phyloP scores from a whole-genome alignment of 2,888 invertebrate genomes.

The Plagodis dolabraria region DNA sequence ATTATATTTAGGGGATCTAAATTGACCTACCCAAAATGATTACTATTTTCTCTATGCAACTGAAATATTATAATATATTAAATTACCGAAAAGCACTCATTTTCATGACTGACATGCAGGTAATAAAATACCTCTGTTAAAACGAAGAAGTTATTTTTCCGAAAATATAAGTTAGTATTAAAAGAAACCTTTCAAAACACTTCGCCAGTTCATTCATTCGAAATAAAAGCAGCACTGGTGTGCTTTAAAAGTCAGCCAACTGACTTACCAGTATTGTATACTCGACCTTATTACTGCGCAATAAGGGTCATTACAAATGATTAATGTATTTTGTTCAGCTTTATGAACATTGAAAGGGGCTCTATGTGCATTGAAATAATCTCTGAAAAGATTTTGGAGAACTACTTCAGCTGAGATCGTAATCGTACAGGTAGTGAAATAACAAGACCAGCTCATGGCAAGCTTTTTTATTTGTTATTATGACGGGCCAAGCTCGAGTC shows the following conservation, averaged over 20 bases:
- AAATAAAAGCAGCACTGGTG: constrained; percentile 46
- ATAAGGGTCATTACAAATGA: constrained; percentile 5
- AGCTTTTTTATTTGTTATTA: too few relatives aligned
- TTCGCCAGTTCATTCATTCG: constrained; percentile 41
- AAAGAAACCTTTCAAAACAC: constrained; percentile 37
- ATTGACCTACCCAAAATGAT: too few relatives aligned
- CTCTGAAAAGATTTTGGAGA: constrained; percentile 47
- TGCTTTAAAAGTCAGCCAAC: constrained; percentile 29
- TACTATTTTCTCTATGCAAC: too few relatives aligned
- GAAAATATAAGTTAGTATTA: constrained; percentile 28
- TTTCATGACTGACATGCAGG: too few relatives aligned
- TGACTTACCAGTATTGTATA: background rate
- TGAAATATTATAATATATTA: too few relatives aligned
- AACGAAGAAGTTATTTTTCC: too few relatives aligned
- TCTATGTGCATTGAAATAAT: constrained; percentile 50
- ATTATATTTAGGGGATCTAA: too few relatives aligned
- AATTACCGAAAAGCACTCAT: too few relatives aligned
- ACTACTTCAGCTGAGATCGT: constrained; percentile 9
- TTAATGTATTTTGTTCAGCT: constrained; percentile 35
- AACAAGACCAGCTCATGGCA: background rate
- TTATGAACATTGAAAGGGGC: constrained; percentile 39
- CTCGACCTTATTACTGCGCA: background rate
- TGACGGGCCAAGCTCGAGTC: too few relatives aligned
- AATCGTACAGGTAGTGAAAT: background rate
- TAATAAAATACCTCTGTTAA: too few relatives aligned